These are phyloP conservation scores for Linhomoeus sp. DNA, from an alignment of 2,888 invertebrate species.

Conservation along the genomic window DNA sequence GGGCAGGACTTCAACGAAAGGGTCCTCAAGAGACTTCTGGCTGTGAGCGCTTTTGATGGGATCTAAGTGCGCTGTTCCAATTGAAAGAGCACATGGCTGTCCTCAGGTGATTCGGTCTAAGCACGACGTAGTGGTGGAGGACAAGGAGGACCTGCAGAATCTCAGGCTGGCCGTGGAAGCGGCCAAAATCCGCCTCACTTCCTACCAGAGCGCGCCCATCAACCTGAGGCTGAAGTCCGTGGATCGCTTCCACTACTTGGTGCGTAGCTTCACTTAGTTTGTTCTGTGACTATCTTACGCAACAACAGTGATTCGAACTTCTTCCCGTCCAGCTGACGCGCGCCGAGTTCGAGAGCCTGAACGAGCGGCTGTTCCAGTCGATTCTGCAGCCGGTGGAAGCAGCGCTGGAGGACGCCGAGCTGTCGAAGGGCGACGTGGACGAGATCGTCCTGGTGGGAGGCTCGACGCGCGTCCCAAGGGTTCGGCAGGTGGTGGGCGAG, in stretches of 20 bases:
- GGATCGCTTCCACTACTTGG: constrained; percentile 17
- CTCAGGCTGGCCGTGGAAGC: constrained; percentile 30
- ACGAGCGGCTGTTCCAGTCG: constrained; percentile 31
- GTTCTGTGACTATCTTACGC: background rate
- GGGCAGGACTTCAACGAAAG: constrained; percentile 37
- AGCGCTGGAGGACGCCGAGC: constrained; percentile 28
- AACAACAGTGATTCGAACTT: background rate
- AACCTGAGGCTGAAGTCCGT: constrained; percentile 25
- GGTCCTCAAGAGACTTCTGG: constrained; percentile 26
- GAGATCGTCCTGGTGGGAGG: constrained; percentile 37
- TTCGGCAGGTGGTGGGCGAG: constrained; percentile 30
- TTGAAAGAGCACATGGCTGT: no score
- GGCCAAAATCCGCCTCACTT: constrained; percentile 30
- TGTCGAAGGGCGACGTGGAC: constrained; percentile 29
- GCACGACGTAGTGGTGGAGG: constrained; percentile 19
- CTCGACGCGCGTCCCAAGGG: constrained; percentile 34
- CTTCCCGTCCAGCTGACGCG: constrained; percentile 23
- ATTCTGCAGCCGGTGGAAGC: constrained; percentile 32
- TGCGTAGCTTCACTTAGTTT: background rate
- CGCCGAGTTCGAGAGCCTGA: constrained; percentile 31
- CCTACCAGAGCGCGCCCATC: constrained; percentile 16
- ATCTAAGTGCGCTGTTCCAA: no score
- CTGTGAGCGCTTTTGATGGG: constrained; percentile 7
- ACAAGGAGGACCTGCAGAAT: constrained; percentile 31
- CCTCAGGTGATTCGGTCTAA: constrained; percentile 19